A percentile compares a stretch with the other conserved stretches of the same genome.
phyloP scores from a whole-genome alignment of 2,113 vertebrate species.

The Dolichallabes microphthalmus region DNA sequence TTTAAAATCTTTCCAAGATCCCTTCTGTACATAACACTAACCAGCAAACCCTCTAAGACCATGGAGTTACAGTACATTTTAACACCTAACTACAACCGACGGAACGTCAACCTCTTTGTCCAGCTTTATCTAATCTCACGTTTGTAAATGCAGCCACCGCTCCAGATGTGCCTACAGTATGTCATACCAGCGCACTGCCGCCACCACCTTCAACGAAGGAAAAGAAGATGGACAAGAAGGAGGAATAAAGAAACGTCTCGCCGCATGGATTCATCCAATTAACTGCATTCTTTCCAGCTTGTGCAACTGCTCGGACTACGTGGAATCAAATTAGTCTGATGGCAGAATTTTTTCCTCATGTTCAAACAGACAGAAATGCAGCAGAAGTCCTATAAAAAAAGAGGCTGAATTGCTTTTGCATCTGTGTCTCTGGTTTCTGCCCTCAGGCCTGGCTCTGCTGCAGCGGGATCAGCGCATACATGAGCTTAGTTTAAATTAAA shows the following conservation, averaged over 20 bases:
- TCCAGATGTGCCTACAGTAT: constrained; percentile 19
- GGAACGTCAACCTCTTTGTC: neutral
- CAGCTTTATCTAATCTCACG: constrained; percentile 20
- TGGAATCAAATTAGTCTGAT: constrained; percentile 66
- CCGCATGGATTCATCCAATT: constrained; percentile 54
- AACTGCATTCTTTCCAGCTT: constrained; percentile 66
- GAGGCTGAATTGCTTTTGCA: constrained; percentile 48
- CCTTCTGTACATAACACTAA: neutral
- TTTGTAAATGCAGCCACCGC: neutral
- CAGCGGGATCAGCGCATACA: constrained; percentile 28
- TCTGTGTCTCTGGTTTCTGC: constrained; percentile 46
- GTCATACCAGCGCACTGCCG: constrained; percentile 20
- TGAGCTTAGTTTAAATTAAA: constrained; percentile 46
- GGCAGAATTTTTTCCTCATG: constrained; percentile 57
- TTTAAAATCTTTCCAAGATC: neutral
- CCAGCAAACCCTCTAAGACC: constrained; percentile 15
- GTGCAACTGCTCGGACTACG: constrained; percentile 57
- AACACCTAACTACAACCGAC: neutral
- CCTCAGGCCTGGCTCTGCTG: constrained; percentile 34
- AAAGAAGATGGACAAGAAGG: constrained; percentile 10
- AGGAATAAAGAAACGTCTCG: constrained; percentile 3
- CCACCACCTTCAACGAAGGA: constrained; percentile 22
- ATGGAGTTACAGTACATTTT: neutral
- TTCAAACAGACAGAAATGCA: constrained; percentile 43
- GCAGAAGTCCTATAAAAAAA: constrained; percentile 39